Evolutionary conservation across 2,797 vertebrate genomes (phyloP).

Genomic region (Tenualosa ilisha): DNA sequence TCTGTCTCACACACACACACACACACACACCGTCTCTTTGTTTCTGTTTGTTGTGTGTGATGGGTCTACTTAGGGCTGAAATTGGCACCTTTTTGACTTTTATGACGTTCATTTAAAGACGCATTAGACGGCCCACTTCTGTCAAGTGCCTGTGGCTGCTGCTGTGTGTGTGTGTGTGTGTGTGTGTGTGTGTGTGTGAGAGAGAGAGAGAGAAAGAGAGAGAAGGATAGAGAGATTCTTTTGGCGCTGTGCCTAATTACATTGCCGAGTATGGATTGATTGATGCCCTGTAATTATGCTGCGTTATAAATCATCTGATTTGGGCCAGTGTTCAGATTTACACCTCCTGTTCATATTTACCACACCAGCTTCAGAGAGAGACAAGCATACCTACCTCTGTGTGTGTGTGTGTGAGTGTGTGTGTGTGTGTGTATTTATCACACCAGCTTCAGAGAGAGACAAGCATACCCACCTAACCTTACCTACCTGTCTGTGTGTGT

Average conservation of each 20-base stretch:
- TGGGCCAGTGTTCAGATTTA: conserved; percentile 71
- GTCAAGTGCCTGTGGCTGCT: conserved; percentile 72
- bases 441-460: conserved; percentile 28
- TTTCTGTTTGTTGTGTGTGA: conserved; percentile 73
- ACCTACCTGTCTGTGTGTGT: neutral
- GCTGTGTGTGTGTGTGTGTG: neutral
- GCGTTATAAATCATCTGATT: conserved; percentile 77
- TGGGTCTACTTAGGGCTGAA: conserved; percentile 79
- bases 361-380: conserved; percentile 39
- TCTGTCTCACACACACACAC: neutral
- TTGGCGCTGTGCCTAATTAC: conserved; percentile 76
- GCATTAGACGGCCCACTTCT: conserved; percentile 75
- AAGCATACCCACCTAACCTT: too few relatives aligned
- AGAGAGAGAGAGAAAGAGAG: too few relatives aligned
- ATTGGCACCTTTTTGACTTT: conserved; percentile 86
- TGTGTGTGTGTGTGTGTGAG: neutral
- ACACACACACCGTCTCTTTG: too few relatives aligned
- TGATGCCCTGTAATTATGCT: conserved; percentile 77
- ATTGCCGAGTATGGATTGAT: conserved; percentile 73
- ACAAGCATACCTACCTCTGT: neutral
- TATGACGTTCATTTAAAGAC: conserved; percentile 81
- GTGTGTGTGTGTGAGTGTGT: too few relatives aligned
- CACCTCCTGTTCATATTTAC: conserved; percentile 60
- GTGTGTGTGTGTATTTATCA: conserved; percentile 51
- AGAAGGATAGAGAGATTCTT: conserved; percentile 47